Base-by-base conservation (phyloP, 2,113 vertebrate genomes). In the Bolborhynchus lineola region DNA sequence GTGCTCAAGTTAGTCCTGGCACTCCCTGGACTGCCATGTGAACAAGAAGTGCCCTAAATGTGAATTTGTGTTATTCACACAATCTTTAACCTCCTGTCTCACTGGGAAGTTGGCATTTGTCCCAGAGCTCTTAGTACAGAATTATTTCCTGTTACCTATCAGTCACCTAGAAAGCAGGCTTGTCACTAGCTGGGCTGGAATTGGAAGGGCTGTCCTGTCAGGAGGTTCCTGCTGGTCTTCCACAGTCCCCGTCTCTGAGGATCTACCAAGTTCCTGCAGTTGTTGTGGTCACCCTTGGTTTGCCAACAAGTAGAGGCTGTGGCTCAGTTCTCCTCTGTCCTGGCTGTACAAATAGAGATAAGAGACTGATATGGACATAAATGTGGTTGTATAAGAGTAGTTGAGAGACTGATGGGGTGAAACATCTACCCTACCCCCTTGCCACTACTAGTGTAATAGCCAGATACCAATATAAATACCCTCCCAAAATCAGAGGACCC, bases 61-160 rank as follows among this genome's bases (percentile, higher is more conserved):
- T 92, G 70, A 55, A 68, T 93, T 86, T 62, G 64, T 49, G 44
- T 80, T 92, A 87, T 67, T 93, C 69, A 26, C 31, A 29, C n/a
- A 82, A 82, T 90, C 77, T 88, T 96, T 90, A 77, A 74, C 93
- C 79, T 90, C 49, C 63, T 46, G 24, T 82, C 79, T 79, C n/a
- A 31, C 59, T 86, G 71, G 71, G 28, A 86, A 17, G 17, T 13
- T 90, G 94, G 82, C 91, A 50, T 82, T 87, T 85, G 47, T 79
- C 82, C 90, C 63, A 79, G 47, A 82, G 29, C 47, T 90, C 11
- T 71, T 78, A 37, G 5, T 41, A 69, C 63, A 57, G 65, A 82
- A 76, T 91, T 79, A 53, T 70, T 90, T 94, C 68, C 76, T 92
- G 37, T 47, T 93, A 83, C 92, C 37, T 88, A 47, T 35, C 35